Percentiles rank a stretch among this genome's conserved stretches.
These are phyloP conservation scores for Perodicticus potto DNA, from an alignment of 2,797 vertebrate species.

Conservation along the genomic window DNA sequence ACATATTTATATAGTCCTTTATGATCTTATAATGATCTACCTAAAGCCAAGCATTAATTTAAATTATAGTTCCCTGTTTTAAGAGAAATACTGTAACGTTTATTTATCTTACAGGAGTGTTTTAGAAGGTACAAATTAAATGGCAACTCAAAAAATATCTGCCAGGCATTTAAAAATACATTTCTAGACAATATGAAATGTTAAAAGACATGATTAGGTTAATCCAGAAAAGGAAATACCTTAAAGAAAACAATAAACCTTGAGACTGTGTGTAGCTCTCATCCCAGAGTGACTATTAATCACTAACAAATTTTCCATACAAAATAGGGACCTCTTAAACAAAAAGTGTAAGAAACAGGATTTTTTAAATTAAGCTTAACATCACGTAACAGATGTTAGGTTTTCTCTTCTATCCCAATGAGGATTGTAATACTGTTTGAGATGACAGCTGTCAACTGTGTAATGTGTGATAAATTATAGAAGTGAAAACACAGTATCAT, in stretches of 20 bases:
- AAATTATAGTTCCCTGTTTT: neutral
- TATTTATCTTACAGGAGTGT: neutral
- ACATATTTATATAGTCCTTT: neutral
- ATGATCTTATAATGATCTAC: neutral
- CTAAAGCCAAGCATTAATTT: neutral
- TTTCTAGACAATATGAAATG: constrained; percentile 40
- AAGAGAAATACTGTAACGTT: neutral
- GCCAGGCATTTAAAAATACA: neutral
- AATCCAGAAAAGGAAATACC: neutral
- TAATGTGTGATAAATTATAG: constrained; percentile 45
- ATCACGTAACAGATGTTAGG: constrained; percentile 50
- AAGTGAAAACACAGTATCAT: neutral
- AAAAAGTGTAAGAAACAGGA: neutral
- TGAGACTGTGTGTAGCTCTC: neutral
- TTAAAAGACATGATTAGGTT: neutral
- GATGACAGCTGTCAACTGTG: constrained; percentile 54
- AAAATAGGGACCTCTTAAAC: neutral
- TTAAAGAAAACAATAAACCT: neutral
- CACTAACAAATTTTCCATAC: neutral
- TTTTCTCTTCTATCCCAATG: constrained; percentile 10
- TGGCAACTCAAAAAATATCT: neutral
- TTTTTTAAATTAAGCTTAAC: constrained; percentile 67
- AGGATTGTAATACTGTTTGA: neutral
- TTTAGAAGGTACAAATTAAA: constrained; percentile 47
- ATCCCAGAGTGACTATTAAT: neutral